Evolutionary conservation across 2,113 vertebrate genomes (phyloP).

Genomic region (Ciconia stormi): DNA sequence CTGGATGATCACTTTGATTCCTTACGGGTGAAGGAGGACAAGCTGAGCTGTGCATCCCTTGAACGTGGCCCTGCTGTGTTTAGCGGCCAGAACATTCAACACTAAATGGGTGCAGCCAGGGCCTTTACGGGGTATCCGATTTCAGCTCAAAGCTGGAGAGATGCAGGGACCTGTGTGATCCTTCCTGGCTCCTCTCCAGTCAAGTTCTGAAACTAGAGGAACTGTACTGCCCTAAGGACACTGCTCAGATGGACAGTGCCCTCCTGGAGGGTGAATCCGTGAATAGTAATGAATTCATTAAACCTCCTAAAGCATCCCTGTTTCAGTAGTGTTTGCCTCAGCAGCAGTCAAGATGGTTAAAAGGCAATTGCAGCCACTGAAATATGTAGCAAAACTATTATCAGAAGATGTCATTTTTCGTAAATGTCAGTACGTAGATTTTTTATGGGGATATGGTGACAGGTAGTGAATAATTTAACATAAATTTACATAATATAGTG

Average conservation of each 20-base stretch:
- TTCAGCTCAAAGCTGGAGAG: neutral
- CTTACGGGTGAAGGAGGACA: neutral
- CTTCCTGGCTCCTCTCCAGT: slow-evolving; percentile 9
- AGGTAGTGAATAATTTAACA: slow-evolving; percentile 79
- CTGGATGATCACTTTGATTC: neutral
- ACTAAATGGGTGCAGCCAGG: neutral
- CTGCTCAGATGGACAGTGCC: neutral
- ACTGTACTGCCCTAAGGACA: neutral
- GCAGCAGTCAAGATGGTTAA: slow-evolving; percentile 55
- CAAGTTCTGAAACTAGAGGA: neutral
- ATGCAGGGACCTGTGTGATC: neutral
- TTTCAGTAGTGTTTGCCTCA: slow-evolving; percentile 58
- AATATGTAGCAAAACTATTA: slow-evolving; percentile 65
- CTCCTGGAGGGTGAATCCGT: slow-evolving; percentile 11
- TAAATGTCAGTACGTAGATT: slow-evolving; percentile 76
- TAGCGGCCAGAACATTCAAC: neutral
- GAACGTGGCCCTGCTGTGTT: neutral
- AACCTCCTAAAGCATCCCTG: slow-evolving; percentile 21
- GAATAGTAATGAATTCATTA: slow-evolving; percentile 64
- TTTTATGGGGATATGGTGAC: slow-evolving; percentile 76
- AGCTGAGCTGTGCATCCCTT: neutral
- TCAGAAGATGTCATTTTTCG: slow-evolving; percentile 74
- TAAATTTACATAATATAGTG: slow-evolving; percentile 81
- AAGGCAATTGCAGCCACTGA: slow-evolving; percentile 48
- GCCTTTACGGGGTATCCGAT: neutral